Conservation (phyloP, 1,140 invertebrate genomes). For the Adoxophyes honmai region DNA sequence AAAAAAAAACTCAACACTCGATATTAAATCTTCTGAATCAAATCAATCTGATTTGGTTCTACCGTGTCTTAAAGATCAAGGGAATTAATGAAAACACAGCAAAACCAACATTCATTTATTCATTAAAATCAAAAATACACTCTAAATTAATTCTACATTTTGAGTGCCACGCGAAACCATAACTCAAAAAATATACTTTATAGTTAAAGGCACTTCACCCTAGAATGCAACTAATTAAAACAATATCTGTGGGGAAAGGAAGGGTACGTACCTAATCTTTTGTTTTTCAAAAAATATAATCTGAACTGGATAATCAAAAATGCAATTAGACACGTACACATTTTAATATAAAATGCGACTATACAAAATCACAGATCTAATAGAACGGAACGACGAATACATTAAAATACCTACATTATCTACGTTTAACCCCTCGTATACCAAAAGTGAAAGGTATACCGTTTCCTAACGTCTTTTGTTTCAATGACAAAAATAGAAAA, state of each 20-base stretch:
- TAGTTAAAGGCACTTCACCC: too few species aligned
- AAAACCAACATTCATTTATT: conserved; percentile 63
- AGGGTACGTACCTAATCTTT: background rate
- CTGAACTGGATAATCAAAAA: conserved; percentile 49
- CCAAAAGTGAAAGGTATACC: too few species aligned
- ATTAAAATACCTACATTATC: conserved; percentile 37
- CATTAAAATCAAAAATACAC: conserved; percentile 8
- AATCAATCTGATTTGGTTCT: too few species aligned
- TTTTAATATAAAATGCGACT: conserved; percentile 73
- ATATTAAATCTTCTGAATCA: too few species aligned
- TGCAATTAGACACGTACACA: conserved; percentile 52
- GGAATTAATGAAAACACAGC: conserved; percentile 54
- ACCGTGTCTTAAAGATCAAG: background rate
- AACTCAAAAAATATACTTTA: too few species aligned
- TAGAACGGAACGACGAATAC: conserved; percentile 28
- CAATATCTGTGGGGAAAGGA: background rate
- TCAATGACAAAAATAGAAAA: too few species aligned
- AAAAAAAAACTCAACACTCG: too few species aligned
- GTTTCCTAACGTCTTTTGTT: too few species aligned
- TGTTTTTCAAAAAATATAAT: background rate
- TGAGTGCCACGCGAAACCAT: background rate
- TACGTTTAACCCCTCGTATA: conserved; percentile 24
- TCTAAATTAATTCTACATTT: background rate
- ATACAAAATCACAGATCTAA: conserved; percentile 52
- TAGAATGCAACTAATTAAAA: background rate